Conservation (phyloP, 2,888 invertebrate species). For the Aphidius colemani region DNA sequence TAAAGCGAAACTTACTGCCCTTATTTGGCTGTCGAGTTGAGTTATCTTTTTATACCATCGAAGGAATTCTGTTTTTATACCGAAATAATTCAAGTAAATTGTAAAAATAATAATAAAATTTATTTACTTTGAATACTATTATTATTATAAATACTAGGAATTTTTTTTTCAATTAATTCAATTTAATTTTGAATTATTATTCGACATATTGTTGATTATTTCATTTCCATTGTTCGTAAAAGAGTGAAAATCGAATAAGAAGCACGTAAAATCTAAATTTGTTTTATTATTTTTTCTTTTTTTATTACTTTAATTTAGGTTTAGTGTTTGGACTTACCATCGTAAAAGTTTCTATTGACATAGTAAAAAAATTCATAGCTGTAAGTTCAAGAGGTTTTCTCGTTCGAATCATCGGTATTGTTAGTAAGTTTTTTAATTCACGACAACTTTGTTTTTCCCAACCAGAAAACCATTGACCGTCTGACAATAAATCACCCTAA, state of each 20-base stretch:
- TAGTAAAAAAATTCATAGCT: slow-evolving; percentile 42
- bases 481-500: slow-evolving; percentile 29
- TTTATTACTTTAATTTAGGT: background rate
- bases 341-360: slow-evolving; percentile 46
- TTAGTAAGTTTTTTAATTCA: slow-evolving; percentile 32
- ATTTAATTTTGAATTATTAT: background rate
- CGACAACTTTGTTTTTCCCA: slow-evolving; percentile 38
- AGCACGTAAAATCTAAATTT: slow-evolving; percentile 40
- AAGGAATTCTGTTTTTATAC: too few species aligned
- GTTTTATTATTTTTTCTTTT: background rate
- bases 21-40: background rate
- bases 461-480: slow-evolving; percentile 43
- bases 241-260: slow-evolving; percentile 47
- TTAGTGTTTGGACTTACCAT: slow-evolving; percentile 32
- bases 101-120: background rate
- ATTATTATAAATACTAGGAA: background rate
- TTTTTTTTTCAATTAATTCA: background rate
- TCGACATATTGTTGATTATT: background rate
- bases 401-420: slow-evolving; percentile 40
- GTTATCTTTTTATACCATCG: slow-evolving; percentile 19
- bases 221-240: slow-evolving; percentile 30
- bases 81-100: background rate
- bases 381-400: slow-evolving; percentile 37
- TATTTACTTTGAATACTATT: background rate
- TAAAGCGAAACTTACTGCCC: too few species aligned